Base-by-base conservation (phyloP, 1,140 invertebrate species). In the Drosophila biarmipes region DNA sequence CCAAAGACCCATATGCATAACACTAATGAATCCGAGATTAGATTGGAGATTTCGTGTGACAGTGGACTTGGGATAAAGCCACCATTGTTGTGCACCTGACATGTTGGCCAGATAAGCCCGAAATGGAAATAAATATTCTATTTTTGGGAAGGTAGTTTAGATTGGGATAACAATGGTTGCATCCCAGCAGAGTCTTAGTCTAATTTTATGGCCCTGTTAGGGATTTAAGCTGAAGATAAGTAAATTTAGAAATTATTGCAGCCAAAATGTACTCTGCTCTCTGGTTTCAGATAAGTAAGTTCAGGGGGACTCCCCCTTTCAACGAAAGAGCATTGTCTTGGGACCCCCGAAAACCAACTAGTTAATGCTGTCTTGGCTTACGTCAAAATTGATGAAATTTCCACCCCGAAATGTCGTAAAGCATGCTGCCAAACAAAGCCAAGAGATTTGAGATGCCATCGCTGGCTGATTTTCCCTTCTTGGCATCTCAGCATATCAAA, bases 341-440 rank as follows among this genome's bases (percentile, higher is more conserved):
- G 57, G 34, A 53, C 53, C 34, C 34, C 62, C 53, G 17, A 48
- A 64, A 64, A 57, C 53, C 62, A 48, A 45, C 66, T 69, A 69
- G 66, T 68, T 68, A 69, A 69, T 69, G 67, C 67, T 69, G 63
- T 67, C 48, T 69, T 46, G 62, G 66, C 66, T 69, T 67, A 69
- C 35, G 66, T 69, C 67, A 69, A 56, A 56, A 68, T 68, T 69
- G 66, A 69, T 69, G 51, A 69, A 69, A 55, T 29, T 37, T n/a
- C 14, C 12, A 5, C 8, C 19, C 31, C 34, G 40, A 21, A 56
- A 40, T 56, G 14, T 38, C 40, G 54, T 46, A 34, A 17, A 49
- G 45, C 43, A 49, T 24, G 15, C 45, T 51, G 37, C 15, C 46
- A 19, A 52, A 73, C 34, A 48, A 72, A 73, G 54, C 55, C 67